Evolutionary conservation across 2,113 vertebrate species (phyloP).

Genomic region (Sprattus sprattus): DNA sequence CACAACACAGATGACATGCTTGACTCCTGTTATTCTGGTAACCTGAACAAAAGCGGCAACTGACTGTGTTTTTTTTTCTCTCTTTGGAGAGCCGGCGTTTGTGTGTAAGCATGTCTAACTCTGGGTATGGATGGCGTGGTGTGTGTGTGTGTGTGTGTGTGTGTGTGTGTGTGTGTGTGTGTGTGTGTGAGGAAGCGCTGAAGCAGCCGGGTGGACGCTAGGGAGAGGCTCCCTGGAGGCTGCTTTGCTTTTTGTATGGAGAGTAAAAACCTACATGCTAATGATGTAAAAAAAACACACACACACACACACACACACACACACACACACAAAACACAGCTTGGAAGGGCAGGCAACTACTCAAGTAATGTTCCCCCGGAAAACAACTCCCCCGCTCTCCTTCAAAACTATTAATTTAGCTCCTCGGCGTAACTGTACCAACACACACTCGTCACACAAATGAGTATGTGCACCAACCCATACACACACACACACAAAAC

Average conservation of each 20-base stretch:
- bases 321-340: too few relatives aligned
- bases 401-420: background rate
- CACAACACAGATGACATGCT: constrained; percentile 68
- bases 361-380: constrained; percentile 16
- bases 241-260: constrained; percentile 55
- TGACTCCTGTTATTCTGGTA: constrained; percentile 66
- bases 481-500: background rate
- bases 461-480: background rate
- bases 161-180: constrained; percentile 1
- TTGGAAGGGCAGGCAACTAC: constrained; percentile 23
- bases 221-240: constrained; percentile 61
- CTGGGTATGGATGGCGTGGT: background rate
- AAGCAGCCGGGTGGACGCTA: background rate
- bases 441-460: background rate
- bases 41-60: constrained; percentile 63
- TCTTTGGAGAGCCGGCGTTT: constrained; percentile 48
- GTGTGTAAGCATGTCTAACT: background rate
- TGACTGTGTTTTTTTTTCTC: constrained; percentile 49
- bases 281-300: constrained; percentile 65
- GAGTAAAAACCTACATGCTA: constrained; percentile 71
- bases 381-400: background rate
- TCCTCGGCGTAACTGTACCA: constrained; percentile 6
- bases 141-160: background rate
- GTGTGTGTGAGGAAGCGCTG: background rate
- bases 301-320: too few relatives aligned